phyloP scores from a whole-genome alignment of 2,113 vertebrate genomes.

The Lamprologus tigripictilis region DNA sequence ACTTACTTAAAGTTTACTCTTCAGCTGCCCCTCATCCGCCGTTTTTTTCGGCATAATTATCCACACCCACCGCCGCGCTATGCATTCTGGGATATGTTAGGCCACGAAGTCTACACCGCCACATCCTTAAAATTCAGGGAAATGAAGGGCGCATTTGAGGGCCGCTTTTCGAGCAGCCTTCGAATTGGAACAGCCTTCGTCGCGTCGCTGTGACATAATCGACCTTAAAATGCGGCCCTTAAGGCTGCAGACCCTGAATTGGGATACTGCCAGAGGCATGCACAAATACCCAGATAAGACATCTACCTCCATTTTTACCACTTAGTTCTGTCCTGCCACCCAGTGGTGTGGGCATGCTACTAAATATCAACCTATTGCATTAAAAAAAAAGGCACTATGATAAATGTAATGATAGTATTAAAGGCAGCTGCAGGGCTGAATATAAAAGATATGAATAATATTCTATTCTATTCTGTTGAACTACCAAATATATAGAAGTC shows the following conservation, averaged over 20 bases:
- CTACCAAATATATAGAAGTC: background rate
- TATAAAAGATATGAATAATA: background rate
- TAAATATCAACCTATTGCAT: background rate
- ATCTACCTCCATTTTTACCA: background rate
- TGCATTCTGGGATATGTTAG: too few relatives aligned
- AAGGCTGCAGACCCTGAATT: background rate
- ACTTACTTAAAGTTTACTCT: too few relatives aligned
- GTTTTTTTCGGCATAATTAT: background rate
- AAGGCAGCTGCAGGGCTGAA: background rate
- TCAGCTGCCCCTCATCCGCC: accelerated
- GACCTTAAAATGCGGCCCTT: accelerated
- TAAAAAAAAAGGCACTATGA: background rate
- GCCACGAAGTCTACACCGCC: too few relatives aligned
- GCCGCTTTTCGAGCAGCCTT: accelerated
- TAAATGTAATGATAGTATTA: background rate
- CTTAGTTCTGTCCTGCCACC: background rate
- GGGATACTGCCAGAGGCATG: background rate
- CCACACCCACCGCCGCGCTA: background rate
- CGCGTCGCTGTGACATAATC: accelerated
- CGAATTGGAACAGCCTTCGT: accelerated
- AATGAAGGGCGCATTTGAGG: too few relatives aligned
- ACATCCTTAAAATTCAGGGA: too few relatives aligned
- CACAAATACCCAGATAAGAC: background rate
- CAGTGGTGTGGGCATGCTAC: background rate
- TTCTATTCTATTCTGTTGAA: background rate